Percentiles rank a stretch among this genome's conserved stretches.
These are phyloP conservation scores for Vulpes ferrilata DNA, from an alignment of 2,113 vertebrate genomes.

Conservation along the genomic window DNA sequence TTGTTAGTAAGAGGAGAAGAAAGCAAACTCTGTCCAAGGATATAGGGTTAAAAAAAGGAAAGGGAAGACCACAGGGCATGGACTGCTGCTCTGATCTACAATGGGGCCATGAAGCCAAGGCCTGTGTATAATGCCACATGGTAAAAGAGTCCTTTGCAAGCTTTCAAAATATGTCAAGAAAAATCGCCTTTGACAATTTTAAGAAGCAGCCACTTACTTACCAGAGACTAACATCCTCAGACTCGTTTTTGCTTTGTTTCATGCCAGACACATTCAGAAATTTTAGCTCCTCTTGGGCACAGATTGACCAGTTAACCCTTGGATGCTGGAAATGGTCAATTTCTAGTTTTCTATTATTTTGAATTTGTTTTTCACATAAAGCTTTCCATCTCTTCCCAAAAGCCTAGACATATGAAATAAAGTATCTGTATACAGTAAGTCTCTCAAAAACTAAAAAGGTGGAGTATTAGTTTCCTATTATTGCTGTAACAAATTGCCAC, in stretches of 20 bases:
- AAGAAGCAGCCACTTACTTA: not conserved
- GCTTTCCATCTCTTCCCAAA: not conserved
- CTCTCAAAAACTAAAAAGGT: not conserved
- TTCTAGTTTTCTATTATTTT: constrained; percentile 12
- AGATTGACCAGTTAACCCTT: not conserved
- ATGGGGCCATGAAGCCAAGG: not conserved
- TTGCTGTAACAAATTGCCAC: not conserved
- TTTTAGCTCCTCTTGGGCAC: not conserved
- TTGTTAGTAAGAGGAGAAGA: not conserved
- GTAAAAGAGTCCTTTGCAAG: not conserved
- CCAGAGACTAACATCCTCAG: not conserved
- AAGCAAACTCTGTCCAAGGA: not conserved
- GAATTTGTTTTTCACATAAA: not conserved
- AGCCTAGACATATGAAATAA: not conserved
- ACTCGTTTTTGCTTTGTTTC: not conserved
- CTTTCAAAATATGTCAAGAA: not conserved
- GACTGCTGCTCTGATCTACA: not conserved
- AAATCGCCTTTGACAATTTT: not conserved
- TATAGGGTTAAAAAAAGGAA: not conserved
- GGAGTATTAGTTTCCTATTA: not conserved
- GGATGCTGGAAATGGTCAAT: not conserved
- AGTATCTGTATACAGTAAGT: not conserved
- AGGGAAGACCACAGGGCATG: not conserved
- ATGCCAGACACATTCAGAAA: not conserved
- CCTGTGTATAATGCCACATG: not conserved